Evolutionary conservation across 2,797 vertebrate species (phyloP).

Genomic region (Eleutherodactylus coqui): DNA sequence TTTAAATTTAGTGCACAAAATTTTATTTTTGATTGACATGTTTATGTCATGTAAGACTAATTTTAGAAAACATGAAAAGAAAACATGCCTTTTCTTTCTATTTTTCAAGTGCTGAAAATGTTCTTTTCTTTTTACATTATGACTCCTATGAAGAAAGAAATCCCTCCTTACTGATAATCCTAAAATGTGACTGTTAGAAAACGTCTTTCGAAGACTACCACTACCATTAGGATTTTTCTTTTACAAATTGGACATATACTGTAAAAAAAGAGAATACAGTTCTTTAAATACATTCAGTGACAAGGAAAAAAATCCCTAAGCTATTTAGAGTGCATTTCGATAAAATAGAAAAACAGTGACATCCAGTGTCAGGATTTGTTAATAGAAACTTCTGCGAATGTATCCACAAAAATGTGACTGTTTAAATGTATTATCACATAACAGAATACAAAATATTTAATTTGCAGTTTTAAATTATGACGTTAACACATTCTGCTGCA

Average conservation of each 20-base stretch:
- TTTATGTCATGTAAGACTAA: not conserved
- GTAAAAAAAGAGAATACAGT: not conserved
- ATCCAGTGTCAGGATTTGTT: conserved; percentile 71
- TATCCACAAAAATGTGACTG: not conserved
- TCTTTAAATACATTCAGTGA: not conserved
- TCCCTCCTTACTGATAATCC: not conserved
- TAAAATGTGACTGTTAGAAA: not conserved
- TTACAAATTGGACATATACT: not conserved
- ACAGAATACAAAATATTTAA: not conserved
- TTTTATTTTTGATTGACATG: too few relatives aligned
- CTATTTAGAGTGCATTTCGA: not conserved
- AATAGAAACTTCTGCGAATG: not conserved
- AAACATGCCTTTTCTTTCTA: not conserved
- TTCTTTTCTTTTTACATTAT: not conserved
- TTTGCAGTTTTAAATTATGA: not conserved
- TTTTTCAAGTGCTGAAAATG: not conserved
- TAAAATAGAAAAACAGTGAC: conserved; percentile 77
- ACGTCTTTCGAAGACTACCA: not conserved
- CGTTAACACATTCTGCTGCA: too few relatives aligned
- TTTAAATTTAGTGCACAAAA: too few relatives aligned
- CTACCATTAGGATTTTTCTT: not conserved
- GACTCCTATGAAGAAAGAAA: not conserved
- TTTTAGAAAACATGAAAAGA: not conserved
- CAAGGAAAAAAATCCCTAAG: not conserved
- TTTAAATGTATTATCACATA: not conserved